Evolutionary conservation across 2,797 vertebrate genomes (phyloP), one percentile per base, ranked within the genome.

Genomic region (Alfaro cultratus): DNA sequence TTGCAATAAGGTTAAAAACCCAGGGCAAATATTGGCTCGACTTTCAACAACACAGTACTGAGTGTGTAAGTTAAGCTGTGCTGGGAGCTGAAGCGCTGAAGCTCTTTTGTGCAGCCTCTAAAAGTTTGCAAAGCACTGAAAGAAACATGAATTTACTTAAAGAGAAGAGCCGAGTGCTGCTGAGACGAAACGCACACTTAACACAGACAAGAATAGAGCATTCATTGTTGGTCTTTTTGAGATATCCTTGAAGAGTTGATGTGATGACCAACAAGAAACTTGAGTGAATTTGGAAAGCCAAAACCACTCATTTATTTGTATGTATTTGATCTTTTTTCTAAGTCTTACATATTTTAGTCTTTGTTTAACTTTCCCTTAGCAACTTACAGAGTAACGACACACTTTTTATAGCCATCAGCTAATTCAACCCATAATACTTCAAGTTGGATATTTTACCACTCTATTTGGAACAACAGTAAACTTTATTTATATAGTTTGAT

Each of bases 1-100:
- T 87, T 83, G 74, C 85, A 87, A 78, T 80, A 73, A 86, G 87
- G 86, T 90, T 90, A 91, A 91, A 88, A 87, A 89, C 85, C 67
- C 71, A 45, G 57, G 81, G 82, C 77, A 90, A 90, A 94, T 88
- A 91, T 89, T 86, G 88, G 86, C 86, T 79, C 12, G 4, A 75
- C 82, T 91, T 87, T 78, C 90, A 90, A 92, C 85, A 88, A 84
- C 83, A 88, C 79, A 83, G 85, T 89, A 87, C 91, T 90, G 64
- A 82, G 49, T 73, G 46, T n/a, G 77, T 43, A 68, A 85, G 73
- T 80, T 39, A 16, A 64, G 57, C 53, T 31, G 73, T 80, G 72
- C 68, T 7, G 16, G 41, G 78, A 55, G 73, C 51, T 31, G 75
- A 39, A 73, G 68, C 26, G 41, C 31, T 76, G 75, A 71, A 85